Percentiles rank a stretch among this genome's conserved stretches.
Evolutionary conservation across 2,888 invertebrate genomes (phyloP).

Genomic region (Sabatieria punctata): DNA sequence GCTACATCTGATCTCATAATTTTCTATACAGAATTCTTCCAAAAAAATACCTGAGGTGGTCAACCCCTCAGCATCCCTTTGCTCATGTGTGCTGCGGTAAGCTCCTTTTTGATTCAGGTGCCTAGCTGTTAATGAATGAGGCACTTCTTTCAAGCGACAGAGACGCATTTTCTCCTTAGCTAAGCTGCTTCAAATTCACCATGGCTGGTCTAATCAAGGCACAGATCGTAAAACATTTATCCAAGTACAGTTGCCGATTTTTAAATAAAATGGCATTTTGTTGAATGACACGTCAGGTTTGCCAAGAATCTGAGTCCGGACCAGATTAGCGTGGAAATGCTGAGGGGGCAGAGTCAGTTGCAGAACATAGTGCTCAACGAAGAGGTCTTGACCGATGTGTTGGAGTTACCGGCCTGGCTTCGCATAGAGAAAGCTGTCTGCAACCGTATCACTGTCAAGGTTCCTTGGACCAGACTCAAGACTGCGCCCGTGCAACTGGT

Average conservation of each 20-base stretch:
- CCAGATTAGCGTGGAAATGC: constrained; percentile 87
- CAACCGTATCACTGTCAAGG: constrained; percentile 65
- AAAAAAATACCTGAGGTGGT: too few species aligned
- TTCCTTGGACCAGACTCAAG: constrained; percentile 88
- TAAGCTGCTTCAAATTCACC: too few species aligned
- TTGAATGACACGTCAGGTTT: constrained; percentile 60
- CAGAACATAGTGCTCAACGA: constrained; percentile 91
- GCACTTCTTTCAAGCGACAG: too few species aligned
- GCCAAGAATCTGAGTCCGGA: constrained; percentile 94
- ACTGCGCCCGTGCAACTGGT: constrained; percentile 87
- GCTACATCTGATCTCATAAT: too few species aligned
- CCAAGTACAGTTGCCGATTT: constrained; percentile 49
- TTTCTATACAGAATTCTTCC: too few species aligned
- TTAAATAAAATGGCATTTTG: not conserved
- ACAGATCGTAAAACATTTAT: constrained; percentile 83
- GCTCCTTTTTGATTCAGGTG: too few species aligned
- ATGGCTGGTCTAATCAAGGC: constrained; percentile 92
- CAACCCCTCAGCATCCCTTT: too few species aligned
- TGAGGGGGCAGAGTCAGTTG: constrained; percentile 70
- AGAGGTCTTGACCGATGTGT: constrained; percentile 69
- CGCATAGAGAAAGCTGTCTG: constrained; percentile 76
- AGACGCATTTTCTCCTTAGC: too few species aligned
- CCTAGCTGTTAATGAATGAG: too few species aligned
- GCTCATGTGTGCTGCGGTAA: too few species aligned
- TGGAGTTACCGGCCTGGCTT: constrained; percentile 92